Evolutionary conservation across 2,113 vertebrate species (phyloP).

Genomic region (Chaenogobius annularis): DNA sequence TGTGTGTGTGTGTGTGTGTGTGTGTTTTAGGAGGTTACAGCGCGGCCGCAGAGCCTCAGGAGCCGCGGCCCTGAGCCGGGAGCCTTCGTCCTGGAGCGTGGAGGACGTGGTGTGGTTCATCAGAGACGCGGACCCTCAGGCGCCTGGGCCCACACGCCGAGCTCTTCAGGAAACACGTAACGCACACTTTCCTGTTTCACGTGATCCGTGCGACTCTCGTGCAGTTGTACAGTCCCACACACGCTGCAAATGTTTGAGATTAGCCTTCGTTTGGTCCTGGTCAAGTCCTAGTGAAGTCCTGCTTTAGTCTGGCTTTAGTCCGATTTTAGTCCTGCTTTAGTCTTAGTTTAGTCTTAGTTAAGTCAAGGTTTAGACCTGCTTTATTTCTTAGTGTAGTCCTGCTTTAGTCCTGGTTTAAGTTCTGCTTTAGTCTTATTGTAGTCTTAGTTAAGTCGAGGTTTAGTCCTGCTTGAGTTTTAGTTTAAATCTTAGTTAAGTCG

Average conservation of each 20-base stretch:
- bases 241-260: too few relatives aligned
- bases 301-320: too few relatives aligned
- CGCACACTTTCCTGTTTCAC: not conserved
- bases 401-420: too few relatives aligned
- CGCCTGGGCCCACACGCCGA: slow-evolving; percentile 90
- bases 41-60: slow-evolving; percentile 78
- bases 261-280: too few relatives aligned
- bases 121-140: slow-evolving; percentile 89
- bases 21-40: slow-evolving; percentile 74
- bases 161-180: slow-evolving; percentile 92
- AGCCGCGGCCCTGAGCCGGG: slow-evolving; percentile 79
- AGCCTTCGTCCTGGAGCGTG: slow-evolving; percentile 89
- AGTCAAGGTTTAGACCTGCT: not conserved
- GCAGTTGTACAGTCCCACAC: too few relatives aligned
- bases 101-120: slow-evolving; percentile 91
- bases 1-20: not conserved
- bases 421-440: too few relatives aligned
- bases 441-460: too few relatives aligned
- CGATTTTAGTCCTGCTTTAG: not conserved
- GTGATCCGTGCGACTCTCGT: too few relatives aligned
- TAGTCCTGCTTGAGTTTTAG: too few relatives aligned
- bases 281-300: too few relatives aligned
- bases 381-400: too few relatives aligned
- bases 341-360: not conserved
- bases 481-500: too few relatives aligned